phyloP scores from a whole-genome alignment of 1,140 invertebrate genomes.

The Babylonia areolata region DNA sequence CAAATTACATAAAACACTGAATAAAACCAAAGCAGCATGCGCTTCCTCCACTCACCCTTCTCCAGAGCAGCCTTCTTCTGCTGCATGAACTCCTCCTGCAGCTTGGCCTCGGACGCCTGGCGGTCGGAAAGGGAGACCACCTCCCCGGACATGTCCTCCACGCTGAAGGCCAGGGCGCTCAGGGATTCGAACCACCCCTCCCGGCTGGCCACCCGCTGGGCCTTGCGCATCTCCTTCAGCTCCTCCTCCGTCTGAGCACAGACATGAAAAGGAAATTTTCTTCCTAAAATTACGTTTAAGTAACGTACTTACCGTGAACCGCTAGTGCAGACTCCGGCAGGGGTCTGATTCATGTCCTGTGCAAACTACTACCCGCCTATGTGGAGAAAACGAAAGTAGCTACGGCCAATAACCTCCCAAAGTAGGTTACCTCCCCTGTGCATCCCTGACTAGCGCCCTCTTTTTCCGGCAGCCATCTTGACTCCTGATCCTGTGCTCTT shows the following conservation, averaged over 20 bases:
- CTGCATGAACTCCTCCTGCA: slow-evolving; percentile 40
- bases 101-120: slow-evolving; percentile 25
- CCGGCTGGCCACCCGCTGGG: slow-evolving; percentile 48
- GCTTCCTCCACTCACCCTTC: slow-evolving; percentile 11
- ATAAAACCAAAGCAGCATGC: background rate
- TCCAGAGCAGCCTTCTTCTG: slow-evolving; percentile 41
- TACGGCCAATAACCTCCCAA: no score
- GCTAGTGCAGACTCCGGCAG: no score
- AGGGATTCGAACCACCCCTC: slow-evolving; percentile 67
- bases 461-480: no score
- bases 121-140: background rate
- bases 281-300: no score
- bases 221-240: slow-evolving; percentile 49
- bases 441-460: no score
- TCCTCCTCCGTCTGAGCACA: slow-evolving; percentile 48
- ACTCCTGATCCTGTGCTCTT: no score
- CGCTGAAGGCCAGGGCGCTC: slow-evolving; percentile 52
- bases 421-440: no score
- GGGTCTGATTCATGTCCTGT: no score
- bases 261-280: no score
- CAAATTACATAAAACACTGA: background rate
- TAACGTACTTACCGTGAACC: no score
- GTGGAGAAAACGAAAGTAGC: no score
- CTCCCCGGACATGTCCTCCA: slow-evolving; percentile 36
- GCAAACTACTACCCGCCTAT: no score